Evolutionary conservation across 2,888 invertebrate species (phyloP).

Genomic region (Folsomia candida): DNA sequence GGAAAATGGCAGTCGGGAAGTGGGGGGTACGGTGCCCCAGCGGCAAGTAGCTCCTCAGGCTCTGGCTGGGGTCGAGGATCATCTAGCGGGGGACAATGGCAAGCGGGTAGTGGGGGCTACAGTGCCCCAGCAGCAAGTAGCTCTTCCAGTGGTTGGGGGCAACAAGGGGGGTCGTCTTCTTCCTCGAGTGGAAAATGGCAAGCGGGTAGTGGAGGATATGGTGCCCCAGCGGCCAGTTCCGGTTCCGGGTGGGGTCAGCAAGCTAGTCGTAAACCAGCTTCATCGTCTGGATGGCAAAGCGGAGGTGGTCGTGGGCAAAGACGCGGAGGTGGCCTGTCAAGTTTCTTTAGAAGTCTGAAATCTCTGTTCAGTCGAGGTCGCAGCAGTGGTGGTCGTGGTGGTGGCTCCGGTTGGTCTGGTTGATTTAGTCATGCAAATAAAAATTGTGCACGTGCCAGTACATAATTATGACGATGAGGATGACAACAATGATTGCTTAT

Average conservation of each 20-base stretch:
- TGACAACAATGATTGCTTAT: no score
- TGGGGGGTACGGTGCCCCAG: slow-evolving; percentile 1
- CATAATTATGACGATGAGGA: not conserved
- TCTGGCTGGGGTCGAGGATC: not conserved
- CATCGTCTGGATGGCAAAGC: not conserved
- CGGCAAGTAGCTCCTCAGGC: not conserved
- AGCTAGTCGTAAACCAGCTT: not conserved
- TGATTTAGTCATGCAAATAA: not conserved
- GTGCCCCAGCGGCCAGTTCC: not conserved
- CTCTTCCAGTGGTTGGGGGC: slow-evolving; percentile 7
- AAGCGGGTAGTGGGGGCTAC: not conserved
- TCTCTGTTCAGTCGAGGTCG: slow-evolving; percentile 12
- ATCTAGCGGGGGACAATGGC: not conserved
- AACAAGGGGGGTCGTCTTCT: not conserved
- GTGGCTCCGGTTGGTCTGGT: slow-evolving; percentile 7
- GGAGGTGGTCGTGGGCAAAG: slow-evolving; percentile 10
- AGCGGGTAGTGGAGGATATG: not conserved
- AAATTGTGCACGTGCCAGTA: slow-evolving; percentile 16
- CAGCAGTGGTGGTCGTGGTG: slow-evolving; percentile 15
- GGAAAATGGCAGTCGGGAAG: not conserved
- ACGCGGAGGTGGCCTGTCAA: slow-evolving; percentile 6
- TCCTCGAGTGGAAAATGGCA: not conserved
- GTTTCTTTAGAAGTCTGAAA: slow-evolving; percentile 3
- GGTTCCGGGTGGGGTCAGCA: not conserved
- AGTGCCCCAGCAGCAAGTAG: not conserved